These are phyloP conservation scores for Plodia interpunctella DNA, from an alignment of 1,140 invertebrate species.

Conservation along the genomic window DNA sequence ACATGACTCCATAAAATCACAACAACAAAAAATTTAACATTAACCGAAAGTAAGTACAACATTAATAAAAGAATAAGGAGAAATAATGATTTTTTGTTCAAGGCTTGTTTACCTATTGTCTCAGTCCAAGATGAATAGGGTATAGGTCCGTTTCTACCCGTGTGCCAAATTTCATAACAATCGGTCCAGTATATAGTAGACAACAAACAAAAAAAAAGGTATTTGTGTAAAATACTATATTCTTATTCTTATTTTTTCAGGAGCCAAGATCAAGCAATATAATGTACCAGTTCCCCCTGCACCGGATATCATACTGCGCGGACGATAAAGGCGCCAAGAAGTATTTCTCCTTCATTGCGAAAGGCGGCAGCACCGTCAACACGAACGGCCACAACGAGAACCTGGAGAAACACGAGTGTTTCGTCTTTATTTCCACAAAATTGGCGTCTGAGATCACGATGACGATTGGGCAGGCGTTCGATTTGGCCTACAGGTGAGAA, in stretches of 20 bases:
- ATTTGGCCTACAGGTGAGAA: conserved; percentile 94
- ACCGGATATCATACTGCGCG: conserved; percentile 98
- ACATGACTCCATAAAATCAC: too few relatives aligned
- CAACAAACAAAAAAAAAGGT: too few relatives aligned
- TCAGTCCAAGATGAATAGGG: too few relatives aligned
- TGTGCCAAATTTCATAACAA: too few relatives aligned
- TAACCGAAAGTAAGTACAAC: too few relatives aligned
- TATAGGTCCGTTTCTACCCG: too few relatives aligned
- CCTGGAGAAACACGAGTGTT: conserved; percentile 92
- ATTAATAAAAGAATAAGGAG: too few relatives aligned
- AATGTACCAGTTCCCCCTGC: conserved; percentile 96
- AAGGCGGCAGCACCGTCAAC: conserved; percentile 81
- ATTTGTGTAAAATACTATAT: too few relatives aligned
- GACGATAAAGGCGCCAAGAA: conserved; percentile 98
- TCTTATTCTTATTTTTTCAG: conserved; percentile 42
- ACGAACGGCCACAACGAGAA: conserved; percentile 46
- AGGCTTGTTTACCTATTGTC: too few relatives aligned
- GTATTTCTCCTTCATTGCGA: conserved; percentile 97
- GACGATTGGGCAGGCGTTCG: conserved; percentile 98
- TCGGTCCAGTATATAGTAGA: too few relatives aligned
- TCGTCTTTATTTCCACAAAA: conserved; percentile 98
- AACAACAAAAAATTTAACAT: too few relatives aligned
- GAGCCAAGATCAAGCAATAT: conserved; percentile 85
- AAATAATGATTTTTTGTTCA: too few relatives aligned
- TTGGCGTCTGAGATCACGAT: conserved; percentile 97